Conservation (phyloP, 2,888 invertebrate genomes). For the Polydrusus pterygomalis region DNA sequence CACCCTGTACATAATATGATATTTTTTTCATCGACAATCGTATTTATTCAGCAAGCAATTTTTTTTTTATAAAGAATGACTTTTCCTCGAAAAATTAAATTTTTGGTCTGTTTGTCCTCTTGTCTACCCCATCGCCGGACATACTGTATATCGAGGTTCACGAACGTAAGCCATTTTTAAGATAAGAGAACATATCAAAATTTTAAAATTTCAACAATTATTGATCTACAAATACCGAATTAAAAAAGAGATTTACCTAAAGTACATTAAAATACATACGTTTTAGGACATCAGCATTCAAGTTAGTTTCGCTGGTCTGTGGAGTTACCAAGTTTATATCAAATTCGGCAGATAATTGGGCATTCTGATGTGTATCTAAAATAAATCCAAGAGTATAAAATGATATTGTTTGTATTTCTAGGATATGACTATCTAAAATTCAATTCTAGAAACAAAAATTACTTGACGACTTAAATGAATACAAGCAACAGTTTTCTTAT, state of each 20-base stretch:
- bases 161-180: background rate
- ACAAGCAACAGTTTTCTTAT: constrained; percentile 1
- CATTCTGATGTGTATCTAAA: constrained; percentile 1
- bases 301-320: background rate
- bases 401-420: constrained; percentile 1
- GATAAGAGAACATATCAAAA: background rate
- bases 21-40: too few species aligned
- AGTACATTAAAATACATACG: background rate
- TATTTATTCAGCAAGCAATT: too few species aligned
- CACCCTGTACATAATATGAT: too few species aligned
- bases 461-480: constrained; percentile 1
- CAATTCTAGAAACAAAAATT: constrained; percentile 1
- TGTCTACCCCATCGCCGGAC: constrained; percentile 1
- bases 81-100: too few species aligned
- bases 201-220: background rate
- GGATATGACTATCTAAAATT: constrained; percentile 1
- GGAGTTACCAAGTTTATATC: background rate
- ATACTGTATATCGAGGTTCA: background rate
- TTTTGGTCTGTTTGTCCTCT: too few species aligned
- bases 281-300: constrained; percentile 1
- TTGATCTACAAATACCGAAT: background rate
- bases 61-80: too few species aligned
- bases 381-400: constrained; percentile 1
- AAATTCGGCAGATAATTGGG: constrained; percentile 1
- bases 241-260: background rate